Conservation (phyloP, 2,888 invertebrate species). For the Drosophila picticornis region DNA sequence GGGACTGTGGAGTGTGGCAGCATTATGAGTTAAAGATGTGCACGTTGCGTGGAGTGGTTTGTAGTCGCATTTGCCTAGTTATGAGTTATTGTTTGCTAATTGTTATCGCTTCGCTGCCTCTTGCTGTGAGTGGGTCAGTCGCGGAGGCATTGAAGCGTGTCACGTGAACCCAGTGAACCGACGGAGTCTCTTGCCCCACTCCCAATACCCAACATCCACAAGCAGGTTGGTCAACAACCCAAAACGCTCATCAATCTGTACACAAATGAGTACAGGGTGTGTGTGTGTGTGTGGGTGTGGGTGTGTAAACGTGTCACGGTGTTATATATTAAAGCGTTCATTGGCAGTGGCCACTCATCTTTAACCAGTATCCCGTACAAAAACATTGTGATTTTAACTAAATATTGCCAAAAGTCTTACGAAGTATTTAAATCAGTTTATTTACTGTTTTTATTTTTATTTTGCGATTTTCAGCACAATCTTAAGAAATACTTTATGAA, state of each 20-base stretch:
- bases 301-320: conserved; percentile 52
- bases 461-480: no score
- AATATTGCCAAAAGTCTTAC: not conserved
- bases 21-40: not conserved
- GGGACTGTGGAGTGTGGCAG: not conserved
- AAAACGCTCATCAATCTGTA: conserved; percentile 74
- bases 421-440: not conserved
- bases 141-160: conserved; percentile 52
- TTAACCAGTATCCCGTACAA: conserved; percentile 61
- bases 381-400: not conserved
- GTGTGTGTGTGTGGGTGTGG: conserved; percentile 13
- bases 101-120: conserved; percentile 58
- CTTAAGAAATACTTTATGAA: no score
- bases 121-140: conserved; percentile 43
- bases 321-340: conserved; percentile 30
- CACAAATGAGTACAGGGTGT: conserved; percentile 22
- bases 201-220: not conserved
- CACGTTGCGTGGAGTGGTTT: not conserved
- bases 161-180: conserved; percentile 25
- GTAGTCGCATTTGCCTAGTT: conserved; percentile 8
- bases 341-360: conserved; percentile 42
- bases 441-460: not conserved
- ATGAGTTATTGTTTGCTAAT: conserved; percentile 17
- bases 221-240: conserved; percentile 73
- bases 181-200: not conserved